Evolutionary conservation across 2,113 vertebrate species (phyloP), one percentile per base, ranked within the genome.

Genomic region (Ophiodon elongatus): DNA sequence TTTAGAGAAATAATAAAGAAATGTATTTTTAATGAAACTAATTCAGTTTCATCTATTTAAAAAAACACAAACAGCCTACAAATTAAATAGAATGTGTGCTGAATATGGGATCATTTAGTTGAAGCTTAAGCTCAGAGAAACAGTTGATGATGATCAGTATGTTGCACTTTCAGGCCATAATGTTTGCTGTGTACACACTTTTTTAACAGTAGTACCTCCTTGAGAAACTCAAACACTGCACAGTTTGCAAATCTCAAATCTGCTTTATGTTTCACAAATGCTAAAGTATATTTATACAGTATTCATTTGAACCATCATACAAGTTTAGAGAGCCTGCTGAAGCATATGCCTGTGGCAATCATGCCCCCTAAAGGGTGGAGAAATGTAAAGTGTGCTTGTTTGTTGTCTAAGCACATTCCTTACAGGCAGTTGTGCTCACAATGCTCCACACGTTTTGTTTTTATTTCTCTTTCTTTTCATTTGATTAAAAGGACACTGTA

Each of bases 221-320:
- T 23, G 15, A 33, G 54, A 52, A 75, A 62, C 17, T 68, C n/a
- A 50, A 50, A 71, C 59, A 45, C 27, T 41, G 59, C 68, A 72
- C 21, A 56, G 52, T 50, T 50, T 39, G 52, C 39, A 39, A 54
- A 66, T 56, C 2, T 8, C 14, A 65, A 7, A 29, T 63, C 43
- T 60, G 70, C 31, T 75, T 62, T 79, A n/a, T 11, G 31, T 71
- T 80, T 50, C 33, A 33, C 33, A 47, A 69, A 80, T 41, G 21
- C 25, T 41, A n/a, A 63, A 70, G 29, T 57, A 41, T 47, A 25
- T 76, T 73, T 41, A 39, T 54, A 66, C 0, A 0, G 14, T 10
- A 39, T 1, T 21, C 37, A 31, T 60, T 23, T 52, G 19, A 50
- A 52, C 15, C 57, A 29, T 60, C n/a, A 70, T 39, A 27, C 21